phyloP scores from a whole-genome alignment of 2,888 invertebrate species.

The Arge pagana region DNA sequence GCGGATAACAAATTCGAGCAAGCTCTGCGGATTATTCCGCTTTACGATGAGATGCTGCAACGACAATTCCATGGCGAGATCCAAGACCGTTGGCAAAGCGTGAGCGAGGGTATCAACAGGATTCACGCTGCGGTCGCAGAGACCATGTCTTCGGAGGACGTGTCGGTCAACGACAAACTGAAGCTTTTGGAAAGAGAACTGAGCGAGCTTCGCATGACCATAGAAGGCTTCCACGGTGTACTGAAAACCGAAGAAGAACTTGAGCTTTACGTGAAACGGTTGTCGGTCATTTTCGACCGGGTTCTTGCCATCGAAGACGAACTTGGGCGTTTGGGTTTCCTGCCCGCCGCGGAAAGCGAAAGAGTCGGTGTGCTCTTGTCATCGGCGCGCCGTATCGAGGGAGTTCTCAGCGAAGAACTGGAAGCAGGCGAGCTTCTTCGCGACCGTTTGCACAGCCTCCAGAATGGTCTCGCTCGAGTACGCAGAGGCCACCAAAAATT shows the following conservation, averaged over 20 bases:
- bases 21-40: slow-evolving; percentile 75
- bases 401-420: slow-evolving; percentile 75
- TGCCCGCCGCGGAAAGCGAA: slow-evolving; percentile 77
- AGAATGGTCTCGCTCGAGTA: slow-evolving; percentile 72
- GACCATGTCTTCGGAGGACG: slow-evolving; percentile 73
- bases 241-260: slow-evolving; percentile 84
- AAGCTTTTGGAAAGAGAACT: slow-evolving; percentile 77
- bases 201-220: slow-evolving; percentile 70
- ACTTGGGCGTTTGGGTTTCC: slow-evolving; percentile 73
- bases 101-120: slow-evolving; percentile 67
- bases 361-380: slow-evolving; percentile 74
- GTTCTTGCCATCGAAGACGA: slow-evolving; percentile 82
- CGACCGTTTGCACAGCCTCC: slow-evolving; percentile 74
- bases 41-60: slow-evolving; percentile 84
- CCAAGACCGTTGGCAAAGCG: slow-evolving; percentile 75
- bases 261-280: slow-evolving; percentile 77
- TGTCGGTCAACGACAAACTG: slow-evolving; percentile 76
- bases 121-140: slow-evolving; percentile 72
- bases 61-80: slow-evolving; percentile 78
- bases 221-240: slow-evolving; percentile 76
- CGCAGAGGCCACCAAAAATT: slow-evolving; percentile 69
- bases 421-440: slow-evolving; percentile 76
- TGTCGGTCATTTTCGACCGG: slow-evolving; percentile 76
- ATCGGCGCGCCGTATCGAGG: slow-evolving; percentile 72
- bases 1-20: slow-evolving; percentile 76